Evolutionary conservation across 2,888 invertebrate genomes (phyloP), one percentile per base, ranked within the genome.

Genomic region (Hybos culiciformis): DNA sequence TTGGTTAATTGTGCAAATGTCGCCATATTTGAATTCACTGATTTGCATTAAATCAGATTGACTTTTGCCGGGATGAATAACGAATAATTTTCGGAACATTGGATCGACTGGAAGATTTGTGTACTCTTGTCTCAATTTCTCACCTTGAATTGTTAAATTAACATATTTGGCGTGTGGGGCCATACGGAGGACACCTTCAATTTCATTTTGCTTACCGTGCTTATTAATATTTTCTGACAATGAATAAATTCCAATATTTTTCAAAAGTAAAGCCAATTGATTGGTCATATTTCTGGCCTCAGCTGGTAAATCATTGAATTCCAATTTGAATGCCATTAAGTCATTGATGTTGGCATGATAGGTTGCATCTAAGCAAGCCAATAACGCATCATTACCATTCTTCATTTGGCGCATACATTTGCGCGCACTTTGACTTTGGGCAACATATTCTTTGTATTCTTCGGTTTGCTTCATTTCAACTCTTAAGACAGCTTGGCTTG

Each of bases 1-100:
- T 24, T 70, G 65, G 50, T 81, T 80, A 33, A 83, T 59, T 5
- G 73, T 66, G 56, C 83, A 83, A 53, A 65, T 47, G 18, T 50
- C 41, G 7, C 45, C 47, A 32, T 54, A 46, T 26, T 46, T 47
- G 32, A 45, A 46, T n/a, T 58, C 62, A 33, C 59, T 55, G 52
- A 70, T 69, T 14, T 51, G 50, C 8, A 66, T 48, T 15, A 67
- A 50, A 19, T 53, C 52, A n/a, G 41, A 17, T n/a, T 50, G 18
- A 20, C 46, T 31, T 20, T 50, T 44, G 11, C 54, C 61, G 42
- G 71, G 69, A 54, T 77, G 76, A 24, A 67, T 55, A 33, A 71
- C 68, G 8, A 72, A 45, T 19, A 69, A 50, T 48, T 61, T 55
- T 41, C 70, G 62, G 15, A 62, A 52, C 53, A 58, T 62, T 31